Percentiles rank a stretch among this genome's conserved stretches.
Conservation (phyloP, 1,140 invertebrate genomes). For the Piezodorus guildinii region DNA sequence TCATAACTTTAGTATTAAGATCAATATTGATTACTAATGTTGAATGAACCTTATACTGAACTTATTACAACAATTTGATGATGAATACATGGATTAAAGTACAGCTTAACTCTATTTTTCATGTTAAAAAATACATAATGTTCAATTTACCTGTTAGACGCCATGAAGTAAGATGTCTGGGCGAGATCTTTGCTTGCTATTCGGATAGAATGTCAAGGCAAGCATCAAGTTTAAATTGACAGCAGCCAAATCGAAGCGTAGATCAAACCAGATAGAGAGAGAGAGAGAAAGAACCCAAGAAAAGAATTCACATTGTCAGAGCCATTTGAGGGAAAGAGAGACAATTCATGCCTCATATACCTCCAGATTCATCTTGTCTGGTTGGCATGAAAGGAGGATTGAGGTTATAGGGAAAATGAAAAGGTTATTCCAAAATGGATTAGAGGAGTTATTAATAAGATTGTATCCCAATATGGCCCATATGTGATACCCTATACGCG, state of each 20-base stretch:
- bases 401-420: background rate
- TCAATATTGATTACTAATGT: too few relatives aligned
- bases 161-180: conserved; percentile 95
- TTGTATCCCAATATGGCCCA: conserved; percentile 1
- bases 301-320: conserved; percentile 21
- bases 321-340: conserved; percentile 18
- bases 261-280: background rate
- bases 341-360: background rate
- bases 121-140: background rate
- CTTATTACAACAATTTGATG: background rate
- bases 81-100: background rate
- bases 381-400: background rate
- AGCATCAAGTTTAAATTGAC: conserved; percentile 28
- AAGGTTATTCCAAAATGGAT: background rate
- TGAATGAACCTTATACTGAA: too few relatives aligned
- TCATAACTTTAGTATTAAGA: too few relatives aligned
- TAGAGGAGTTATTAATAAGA: too few relatives aligned
- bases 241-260: background rate
- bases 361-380: background rate
- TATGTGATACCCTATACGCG: background rate
- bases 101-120: background rate
- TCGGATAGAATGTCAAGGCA: background rate
- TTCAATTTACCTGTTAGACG: conserved; percentile 74
- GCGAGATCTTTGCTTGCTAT: conserved; percentile 88
- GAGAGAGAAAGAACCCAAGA: conserved; percentile 19